phyloP scores from a whole-genome alignment of 2,113 vertebrate species.

The Eidolon helvum region DNA sequence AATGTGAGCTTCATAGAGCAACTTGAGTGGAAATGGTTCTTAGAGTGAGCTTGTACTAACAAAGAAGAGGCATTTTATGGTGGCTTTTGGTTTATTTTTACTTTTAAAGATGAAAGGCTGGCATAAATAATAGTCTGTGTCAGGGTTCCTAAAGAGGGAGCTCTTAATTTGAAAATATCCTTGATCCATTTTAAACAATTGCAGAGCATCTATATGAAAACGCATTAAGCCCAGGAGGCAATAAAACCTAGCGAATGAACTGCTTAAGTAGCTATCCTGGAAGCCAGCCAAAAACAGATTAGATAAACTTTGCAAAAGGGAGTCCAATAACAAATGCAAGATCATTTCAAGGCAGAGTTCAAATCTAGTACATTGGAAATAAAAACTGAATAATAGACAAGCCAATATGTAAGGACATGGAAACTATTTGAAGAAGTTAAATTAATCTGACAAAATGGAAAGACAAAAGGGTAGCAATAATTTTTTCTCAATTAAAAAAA shows the following conservation, averaged over 20 bases:
- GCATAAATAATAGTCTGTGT: neutral
- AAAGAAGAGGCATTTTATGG: neutral
- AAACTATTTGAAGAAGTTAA: neutral
- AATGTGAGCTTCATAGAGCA: neutral
- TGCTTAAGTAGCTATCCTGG: neutral
- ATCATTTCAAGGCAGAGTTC: neutral
- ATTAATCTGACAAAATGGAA: neutral
- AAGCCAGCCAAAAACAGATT: neutral
- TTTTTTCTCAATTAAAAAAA: neutral
- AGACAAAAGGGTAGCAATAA: neutral
- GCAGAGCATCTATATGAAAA: conserved; percentile 10
- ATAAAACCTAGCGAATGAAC: conserved; percentile 2
- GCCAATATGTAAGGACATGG: neutral
- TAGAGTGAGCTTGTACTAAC: conserved; percentile 11
- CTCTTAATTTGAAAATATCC: neutral
- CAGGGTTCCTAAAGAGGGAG: neutral
- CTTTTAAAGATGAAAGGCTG: conserved; percentile 26
- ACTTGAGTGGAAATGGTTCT: neutral
- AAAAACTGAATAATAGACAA: neutral
- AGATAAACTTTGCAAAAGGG: conserved; percentile 4
- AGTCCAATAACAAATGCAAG: neutral
- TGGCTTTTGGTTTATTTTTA: conserved; percentile 40
- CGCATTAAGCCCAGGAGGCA: conserved; percentile 7
- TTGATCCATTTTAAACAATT: conserved; percentile 38
- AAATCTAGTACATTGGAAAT: neutral